phyloP scores from a whole-genome alignment of 2,113 vertebrate species.

The Myotis yumanensis region DNA sequence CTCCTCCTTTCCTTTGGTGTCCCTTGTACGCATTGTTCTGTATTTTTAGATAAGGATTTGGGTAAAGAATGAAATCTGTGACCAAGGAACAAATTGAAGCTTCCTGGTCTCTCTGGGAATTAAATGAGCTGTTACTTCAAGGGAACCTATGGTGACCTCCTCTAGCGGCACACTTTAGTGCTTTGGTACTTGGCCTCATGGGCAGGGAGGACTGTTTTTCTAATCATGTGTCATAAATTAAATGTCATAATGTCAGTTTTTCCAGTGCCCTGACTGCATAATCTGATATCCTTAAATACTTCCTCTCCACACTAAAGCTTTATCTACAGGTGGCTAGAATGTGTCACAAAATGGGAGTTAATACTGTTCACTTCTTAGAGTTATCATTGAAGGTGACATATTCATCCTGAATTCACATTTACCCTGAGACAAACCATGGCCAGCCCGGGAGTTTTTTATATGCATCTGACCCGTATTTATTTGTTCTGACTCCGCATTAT shows the following conservation, averaged over 20 bases:
- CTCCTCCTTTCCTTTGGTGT: slow-evolving; percentile 8
- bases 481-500: slow-evolving; percentile 27
- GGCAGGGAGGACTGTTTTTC: background rate
- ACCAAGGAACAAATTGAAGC: slow-evolving; percentile 45
- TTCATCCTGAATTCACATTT: slow-evolving; percentile 2
- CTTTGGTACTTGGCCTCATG: background rate
- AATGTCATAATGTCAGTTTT: background rate
- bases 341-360: slow-evolving; percentile 11
- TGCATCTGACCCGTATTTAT: slow-evolving; percentile 1
- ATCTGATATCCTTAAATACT: slow-evolving; percentile 37
- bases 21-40: background rate
- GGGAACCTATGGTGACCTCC: slow-evolving; percentile 12
- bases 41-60: slow-evolving; percentile 45
- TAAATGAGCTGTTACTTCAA: slow-evolving; percentile 62
- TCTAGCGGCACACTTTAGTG: background rate
- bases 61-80: slow-evolving; percentile 51
- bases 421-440: background rate
- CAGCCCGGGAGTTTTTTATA: background rate
- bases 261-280: background rate
- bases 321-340: background rate
- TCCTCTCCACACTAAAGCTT: background rate
- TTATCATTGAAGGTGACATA: background rate
- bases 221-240: slow-evolving; percentile 3
- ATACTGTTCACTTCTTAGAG: background rate
- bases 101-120: slow-evolving; percentile 32